A percentile compares a stretch with the other conserved stretches of the same genome.
Conservation (phyloP, 30 jellyfish, hydroid and myxozoan species). For the Calvadosia cruxmelitensis region DNA sequence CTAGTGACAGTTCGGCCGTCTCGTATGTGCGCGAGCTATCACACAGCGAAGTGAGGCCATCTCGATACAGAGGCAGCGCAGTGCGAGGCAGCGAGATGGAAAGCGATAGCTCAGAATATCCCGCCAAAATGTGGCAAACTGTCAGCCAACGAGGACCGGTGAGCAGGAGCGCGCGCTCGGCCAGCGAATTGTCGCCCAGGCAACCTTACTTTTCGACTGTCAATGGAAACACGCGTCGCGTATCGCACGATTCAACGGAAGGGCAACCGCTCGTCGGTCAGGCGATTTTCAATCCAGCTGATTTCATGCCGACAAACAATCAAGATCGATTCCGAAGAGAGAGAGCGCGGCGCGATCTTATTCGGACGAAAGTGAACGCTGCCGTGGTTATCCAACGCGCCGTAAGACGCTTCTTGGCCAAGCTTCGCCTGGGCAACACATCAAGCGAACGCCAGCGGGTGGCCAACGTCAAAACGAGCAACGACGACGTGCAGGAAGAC, state of each 20-base stretch:
- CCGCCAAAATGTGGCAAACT: background rate
- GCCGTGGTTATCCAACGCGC: slow-evolving; percentile 72
- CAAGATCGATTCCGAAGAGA: background rate
- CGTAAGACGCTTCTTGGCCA: slow-evolving; percentile 12
- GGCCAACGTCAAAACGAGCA: background rate
- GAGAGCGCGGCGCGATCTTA: slow-evolving; percentile 26
- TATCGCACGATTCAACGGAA: background rate
- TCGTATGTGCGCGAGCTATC: background rate
- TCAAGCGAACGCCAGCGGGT: background rate
- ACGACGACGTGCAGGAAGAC: slow-evolving; percentile 3
- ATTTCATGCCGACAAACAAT: slow-evolving; percentile 3
- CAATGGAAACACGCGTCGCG: background rate
- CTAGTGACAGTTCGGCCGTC: background rate
- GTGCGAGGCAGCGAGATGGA: background rate
- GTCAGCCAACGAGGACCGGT: background rate
- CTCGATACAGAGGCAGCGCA: background rate
- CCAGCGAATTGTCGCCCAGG: background rate
- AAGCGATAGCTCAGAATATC: too few species aligned
- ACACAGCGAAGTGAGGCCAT: background rate
- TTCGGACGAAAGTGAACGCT: slow-evolving; percentile 71
- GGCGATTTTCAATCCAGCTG: background rate
- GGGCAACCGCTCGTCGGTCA: background rate
- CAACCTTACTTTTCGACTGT: background rate
- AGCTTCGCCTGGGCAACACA: background rate
- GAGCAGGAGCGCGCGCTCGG: background rate